Evolutionary conservation across 2,888 invertebrate species (phyloP), one percentile per base, ranked within the genome.

Genomic region (Strigamia transsilvanica): DNA sequence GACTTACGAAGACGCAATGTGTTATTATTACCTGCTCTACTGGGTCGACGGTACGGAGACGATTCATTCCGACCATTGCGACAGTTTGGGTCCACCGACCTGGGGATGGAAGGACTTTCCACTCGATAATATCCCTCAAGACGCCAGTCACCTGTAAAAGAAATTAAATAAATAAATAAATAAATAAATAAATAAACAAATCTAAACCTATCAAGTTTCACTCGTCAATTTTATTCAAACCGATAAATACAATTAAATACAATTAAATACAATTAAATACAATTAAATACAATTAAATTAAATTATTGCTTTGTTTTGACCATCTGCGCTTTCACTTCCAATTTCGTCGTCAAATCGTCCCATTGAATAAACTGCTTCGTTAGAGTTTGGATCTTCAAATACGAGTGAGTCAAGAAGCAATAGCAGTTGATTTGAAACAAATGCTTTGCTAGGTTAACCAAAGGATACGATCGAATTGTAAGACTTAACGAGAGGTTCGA

Each of bases 1-100:
- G 1, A 96, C 96, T 32, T 94, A 94, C 87, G 91, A 92, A 15
- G 95, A 97, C 85, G 97, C 97, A 89, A 97, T 97, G 97, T 97
- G 97, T 89, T 97, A 97, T 88, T 96, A 97, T 88, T 97, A 97
- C 88, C 88, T 97, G 1, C 95, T 97, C 95, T 97, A 97, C 88
- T 97, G 94, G 90, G 94, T 96, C 0, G 92, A 95, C 82, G 91
- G 93, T 81, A 85, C 85, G 4, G 88, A 92, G 0, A 92, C n/a
- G n/a, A n/a, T n/a, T n/a, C n/a, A n/a, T n/a, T n/a, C 92, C 88
- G 94, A 94, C 88, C 94, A 94, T 86, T 96, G 94, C 87, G 96
- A 96, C 87, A 92, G 93, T 5, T 88, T 89, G 81, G 98, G 98
- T 7, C 95, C 97, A 1, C 97, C 98, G 0, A 88, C 88, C 84